A percentile compares a stretch with the other conserved stretches of the same genome.
phyloP scores from a whole-genome alignment of 2,797 vertebrate genomes.

The Falco cherrug region DNA sequence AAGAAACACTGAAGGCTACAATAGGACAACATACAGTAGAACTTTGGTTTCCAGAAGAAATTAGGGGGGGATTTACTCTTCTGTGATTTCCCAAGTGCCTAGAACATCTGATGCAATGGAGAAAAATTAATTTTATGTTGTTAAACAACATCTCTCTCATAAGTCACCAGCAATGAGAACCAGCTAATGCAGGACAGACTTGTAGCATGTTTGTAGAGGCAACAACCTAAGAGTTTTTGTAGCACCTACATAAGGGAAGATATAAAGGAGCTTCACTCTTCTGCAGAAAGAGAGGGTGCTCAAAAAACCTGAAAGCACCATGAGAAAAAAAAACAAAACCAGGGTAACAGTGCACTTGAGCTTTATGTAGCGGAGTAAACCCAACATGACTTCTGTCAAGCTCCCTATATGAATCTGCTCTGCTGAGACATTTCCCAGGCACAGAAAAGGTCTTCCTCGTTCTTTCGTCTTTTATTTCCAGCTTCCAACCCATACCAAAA shows the following conservation, averaged over 20 bases:
- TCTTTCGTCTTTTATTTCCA: background rate
- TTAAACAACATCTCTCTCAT: conserved; percentile 3
- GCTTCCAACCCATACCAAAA: conserved; percentile 1
- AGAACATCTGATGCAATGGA: background rate
- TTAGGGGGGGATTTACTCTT: no score
- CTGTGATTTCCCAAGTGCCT: background rate
- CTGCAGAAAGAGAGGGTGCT: background rate
- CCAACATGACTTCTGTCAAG: background rate
- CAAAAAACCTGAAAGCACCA: background rate
- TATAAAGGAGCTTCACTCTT: background rate
- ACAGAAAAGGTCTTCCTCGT: background rate
- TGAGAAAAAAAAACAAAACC: background rate
- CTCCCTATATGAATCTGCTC: background rate
- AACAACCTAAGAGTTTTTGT: background rate
- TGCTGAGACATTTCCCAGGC: background rate
- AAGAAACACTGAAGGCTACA: background rate
- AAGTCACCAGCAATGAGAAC: conserved; percentile 13
- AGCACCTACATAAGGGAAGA: background rate
- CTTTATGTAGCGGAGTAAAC: background rate
- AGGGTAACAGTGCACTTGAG: background rate
- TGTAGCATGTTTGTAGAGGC: background rate
- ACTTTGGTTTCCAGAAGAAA: conserved; percentile 7
- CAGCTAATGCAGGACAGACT: background rate
- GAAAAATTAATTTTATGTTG: conserved; percentile 33
- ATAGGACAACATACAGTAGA: background rate